Conservation (phyloP, 1,140 invertebrate genomes). For the Trichonephila clavipes region DNA sequence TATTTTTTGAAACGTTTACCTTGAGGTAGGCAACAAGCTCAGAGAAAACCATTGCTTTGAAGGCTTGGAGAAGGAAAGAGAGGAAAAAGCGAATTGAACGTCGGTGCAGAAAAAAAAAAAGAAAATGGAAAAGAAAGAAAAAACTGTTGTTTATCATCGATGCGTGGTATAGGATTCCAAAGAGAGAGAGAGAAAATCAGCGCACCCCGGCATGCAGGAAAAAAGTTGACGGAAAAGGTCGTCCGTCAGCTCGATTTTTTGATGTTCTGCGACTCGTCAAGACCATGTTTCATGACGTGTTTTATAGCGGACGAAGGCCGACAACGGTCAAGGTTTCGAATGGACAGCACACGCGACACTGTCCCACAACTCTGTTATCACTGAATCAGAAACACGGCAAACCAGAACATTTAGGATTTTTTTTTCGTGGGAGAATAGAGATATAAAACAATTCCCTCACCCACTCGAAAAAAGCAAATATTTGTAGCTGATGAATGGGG, state of each 20-base stretch:
- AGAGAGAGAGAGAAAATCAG: neutral
- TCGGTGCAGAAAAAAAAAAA: neutral
- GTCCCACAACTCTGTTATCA: slow-evolving; percentile 5
- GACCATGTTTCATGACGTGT: slow-evolving; percentile 56
- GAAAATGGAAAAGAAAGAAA: neutral
- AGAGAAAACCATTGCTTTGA: too few relatives aligned
- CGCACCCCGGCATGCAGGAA: neutral
- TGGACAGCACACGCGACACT: neutral
- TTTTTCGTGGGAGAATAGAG: too few relatives aligned
- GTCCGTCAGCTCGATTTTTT: slow-evolving; percentile 43
- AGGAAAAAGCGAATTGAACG: neutral
- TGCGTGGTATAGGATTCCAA: neutral
- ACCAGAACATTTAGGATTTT: neutral
- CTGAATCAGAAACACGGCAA: slow-evolving; percentile 19
- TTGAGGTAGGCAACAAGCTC: too few relatives aligned
- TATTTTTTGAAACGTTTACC: too few relatives aligned
- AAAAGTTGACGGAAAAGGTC: slow-evolving; percentile 67
- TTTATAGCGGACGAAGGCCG: slow-evolving; percentile 26
- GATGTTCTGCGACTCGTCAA: slow-evolving; percentile 43
- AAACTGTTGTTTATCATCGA: neutral
- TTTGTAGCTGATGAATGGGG: too few relatives aligned
- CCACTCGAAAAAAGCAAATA: too few relatives aligned
- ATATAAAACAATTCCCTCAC: too few relatives aligned
- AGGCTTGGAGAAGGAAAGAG: too few relatives aligned
- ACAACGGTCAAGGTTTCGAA: slow-evolving; percentile 64